phyloP scores from a whole-genome alignment of 2,113 vertebrate genomes.

The Rissa tridactyla region DNA sequence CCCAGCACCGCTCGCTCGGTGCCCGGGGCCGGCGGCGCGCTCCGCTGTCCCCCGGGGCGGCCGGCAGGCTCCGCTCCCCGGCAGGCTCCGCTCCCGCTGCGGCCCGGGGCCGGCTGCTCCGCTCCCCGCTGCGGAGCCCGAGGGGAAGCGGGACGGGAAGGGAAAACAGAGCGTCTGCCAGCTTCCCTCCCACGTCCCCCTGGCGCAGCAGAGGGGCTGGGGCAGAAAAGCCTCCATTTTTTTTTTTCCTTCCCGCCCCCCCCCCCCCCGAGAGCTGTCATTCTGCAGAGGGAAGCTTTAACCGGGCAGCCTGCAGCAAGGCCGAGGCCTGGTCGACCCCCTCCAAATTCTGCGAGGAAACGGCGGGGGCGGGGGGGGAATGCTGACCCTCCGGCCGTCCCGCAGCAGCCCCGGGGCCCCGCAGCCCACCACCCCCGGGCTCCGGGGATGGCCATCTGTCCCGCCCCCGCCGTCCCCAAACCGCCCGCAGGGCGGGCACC shows the following conservation, averaged over 20 bases:
- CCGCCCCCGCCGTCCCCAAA: neutral
- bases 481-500: neutral
- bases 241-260: too few species aligned
- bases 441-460: neutral
- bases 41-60: neutral
- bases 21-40: too few species aligned
- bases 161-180: too few species aligned
- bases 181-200: neutral
- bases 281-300: neutral
- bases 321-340: neutral
- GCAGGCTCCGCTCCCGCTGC: neutral
- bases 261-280: neutral
- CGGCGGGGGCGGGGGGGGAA: neutral
- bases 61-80: neutral
- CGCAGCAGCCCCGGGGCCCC: neutral
- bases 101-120: neutral
- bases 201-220: rapidly evolving
- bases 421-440: neutral
- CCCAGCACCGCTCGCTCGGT: neutral
- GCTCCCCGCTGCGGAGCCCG: too few species aligned
- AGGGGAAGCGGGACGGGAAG: too few species aligned
- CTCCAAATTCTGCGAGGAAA: neutral
- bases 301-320: neutral
- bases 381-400: neutral
- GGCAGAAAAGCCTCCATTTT: neutral